These are phyloP conservation scores for Boloria euphrosyne DNA, from an alignment of 2,888 invertebrate species.

Conservation along the genomic window DNA sequence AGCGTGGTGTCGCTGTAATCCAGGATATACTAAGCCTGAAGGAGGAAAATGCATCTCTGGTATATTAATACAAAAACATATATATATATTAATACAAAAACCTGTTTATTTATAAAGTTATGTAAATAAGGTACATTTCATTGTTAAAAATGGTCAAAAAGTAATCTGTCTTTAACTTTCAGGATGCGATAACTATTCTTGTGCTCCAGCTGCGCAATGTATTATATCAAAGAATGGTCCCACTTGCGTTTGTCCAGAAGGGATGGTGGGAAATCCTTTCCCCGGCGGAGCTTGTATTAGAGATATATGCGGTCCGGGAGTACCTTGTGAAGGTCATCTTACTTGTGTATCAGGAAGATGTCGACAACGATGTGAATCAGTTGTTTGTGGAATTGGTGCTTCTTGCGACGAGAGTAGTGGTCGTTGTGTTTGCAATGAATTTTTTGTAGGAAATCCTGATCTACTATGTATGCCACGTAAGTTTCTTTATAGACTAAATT, in stretches of 20 bases:
- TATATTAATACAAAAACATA: slow-evolving; percentile 65
- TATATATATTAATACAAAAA: background rate
- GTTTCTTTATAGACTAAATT: slow-evolving; percentile 54
- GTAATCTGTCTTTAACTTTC: slow-evolving; percentile 49
- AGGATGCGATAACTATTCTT: slow-evolving; percentile 89
- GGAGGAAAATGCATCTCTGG: slow-evolving; percentile 92
- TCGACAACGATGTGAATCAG: slow-evolving; percentile 92
- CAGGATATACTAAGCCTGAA: slow-evolving; percentile 90
- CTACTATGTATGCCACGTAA: slow-evolving; percentile 95
- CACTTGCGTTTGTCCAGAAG: slow-evolving; percentile 93
- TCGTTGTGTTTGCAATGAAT: slow-evolving; percentile 92
- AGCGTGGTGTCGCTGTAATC: slow-evolving; percentile 93
- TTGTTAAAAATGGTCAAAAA: background rate
- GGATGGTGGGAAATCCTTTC: slow-evolving; percentile 94
- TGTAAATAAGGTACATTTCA: background rate
- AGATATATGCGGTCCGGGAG: slow-evolving; percentile 89
- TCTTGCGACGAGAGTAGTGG: slow-evolving; percentile 90
- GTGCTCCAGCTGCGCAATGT: slow-evolving; percentile 92
- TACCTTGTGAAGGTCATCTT: slow-evolving; percentile 89
- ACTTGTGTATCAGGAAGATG: slow-evolving; percentile 94
- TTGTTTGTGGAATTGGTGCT: slow-evolving; percentile 94
- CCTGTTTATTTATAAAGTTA: background rate
- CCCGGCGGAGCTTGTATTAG: slow-evolving; percentile 92
- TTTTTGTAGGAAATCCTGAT: slow-evolving; percentile 94
- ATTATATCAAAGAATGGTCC: slow-evolving; percentile 92